Conservation (phyloP, 2,113 vertebrate species). For the Centropus unirufus region DNA sequence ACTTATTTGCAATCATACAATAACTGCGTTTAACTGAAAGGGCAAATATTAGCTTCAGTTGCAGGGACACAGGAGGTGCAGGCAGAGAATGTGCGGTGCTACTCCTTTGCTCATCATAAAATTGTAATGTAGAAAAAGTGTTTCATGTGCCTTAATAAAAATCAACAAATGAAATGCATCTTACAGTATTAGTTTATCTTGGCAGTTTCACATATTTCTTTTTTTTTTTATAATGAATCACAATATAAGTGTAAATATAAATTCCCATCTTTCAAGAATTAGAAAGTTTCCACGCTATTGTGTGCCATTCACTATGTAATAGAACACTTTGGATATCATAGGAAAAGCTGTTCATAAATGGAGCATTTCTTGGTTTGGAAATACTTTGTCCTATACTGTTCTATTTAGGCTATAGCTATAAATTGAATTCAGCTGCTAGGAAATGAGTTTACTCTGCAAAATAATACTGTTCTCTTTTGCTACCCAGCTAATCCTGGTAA, state of each 20-base stretch:
- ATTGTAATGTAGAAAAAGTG: not conserved
- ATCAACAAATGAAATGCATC: not conserved
- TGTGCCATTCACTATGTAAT: not conserved
- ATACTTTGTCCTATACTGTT: not conserved
- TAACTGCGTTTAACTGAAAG: not conserved
- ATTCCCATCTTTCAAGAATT: not conserved
- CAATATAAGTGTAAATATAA: conserved; percentile 21
- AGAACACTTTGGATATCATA: not conserved
- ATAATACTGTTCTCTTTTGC: not conserved
- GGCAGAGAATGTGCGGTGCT: not conserved
- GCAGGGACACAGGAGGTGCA: not conserved
- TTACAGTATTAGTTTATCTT: conserved; percentile 9
- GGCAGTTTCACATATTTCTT: conserved; percentile 11
- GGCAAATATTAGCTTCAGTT: not conserved
- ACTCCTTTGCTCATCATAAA: not conserved
- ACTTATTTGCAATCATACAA: not conserved
- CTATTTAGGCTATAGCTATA: not conserved
- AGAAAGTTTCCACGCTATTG: conserved; percentile 28
- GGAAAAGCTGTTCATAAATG: conserved; percentile 12
- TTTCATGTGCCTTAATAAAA: not conserved
- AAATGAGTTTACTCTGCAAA: conserved; percentile 29
- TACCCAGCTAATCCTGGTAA: not conserved
- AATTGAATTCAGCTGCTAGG: conserved; percentile 12
- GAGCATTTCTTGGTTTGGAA: not conserved
- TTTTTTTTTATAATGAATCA: conserved; percentile 4